phyloP scores from a whole-genome alignment of 1,140 invertebrate species.

The Apolygus lucorum region DNA sequence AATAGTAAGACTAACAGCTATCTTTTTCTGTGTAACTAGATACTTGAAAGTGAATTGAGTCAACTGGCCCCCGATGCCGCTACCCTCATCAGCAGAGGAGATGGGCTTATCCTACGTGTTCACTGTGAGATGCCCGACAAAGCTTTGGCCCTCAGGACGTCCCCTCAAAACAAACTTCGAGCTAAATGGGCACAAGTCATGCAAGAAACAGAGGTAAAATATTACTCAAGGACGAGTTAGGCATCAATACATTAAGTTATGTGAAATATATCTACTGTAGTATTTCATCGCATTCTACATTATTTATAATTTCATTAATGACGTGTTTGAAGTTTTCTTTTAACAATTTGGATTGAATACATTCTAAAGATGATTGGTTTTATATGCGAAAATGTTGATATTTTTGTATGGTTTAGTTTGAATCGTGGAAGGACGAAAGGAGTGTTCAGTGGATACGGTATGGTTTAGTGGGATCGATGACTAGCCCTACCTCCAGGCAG shows the following conservation, averaged over 20 bases:
- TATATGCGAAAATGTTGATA: too few relatives aligned
- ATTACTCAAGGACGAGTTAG: slow-evolving; percentile 31
- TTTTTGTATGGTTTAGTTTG: too few relatives aligned
- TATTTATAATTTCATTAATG: too few relatives aligned
- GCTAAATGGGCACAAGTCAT: slow-evolving; percentile 58
- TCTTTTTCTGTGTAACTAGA: slow-evolving; percentile 41
- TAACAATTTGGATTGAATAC: too few relatives aligned
- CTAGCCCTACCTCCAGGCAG: too few relatives aligned
- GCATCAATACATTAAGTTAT: slow-evolving; percentile 1
- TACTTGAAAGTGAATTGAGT: slow-evolving; percentile 53
- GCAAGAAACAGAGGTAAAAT: slow-evolving; percentile 51
- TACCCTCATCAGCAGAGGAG: slow-evolving; percentile 65
- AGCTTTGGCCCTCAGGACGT: slow-evolving; percentile 48
- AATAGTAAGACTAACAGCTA: too few relatives aligned
- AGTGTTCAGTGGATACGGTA: too few relatives aligned
- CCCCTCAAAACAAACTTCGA: slow-evolving; percentile 51
- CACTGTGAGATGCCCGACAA: slow-evolving; percentile 47
- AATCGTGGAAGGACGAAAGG: too few relatives aligned
- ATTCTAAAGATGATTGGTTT: too few relatives aligned
- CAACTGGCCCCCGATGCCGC: slow-evolving; percentile 66
- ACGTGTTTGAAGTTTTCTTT: too few relatives aligned
- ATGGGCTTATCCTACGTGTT: slow-evolving; percentile 59
- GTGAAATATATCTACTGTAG: slow-evolving; percentile 18
- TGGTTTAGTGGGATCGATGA: too few relatives aligned
- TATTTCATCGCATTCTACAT: too few relatives aligned